Evolutionary conservation across 2,113 vertebrate genomes (phyloP), one percentile per base, ranked within the genome.

Genomic region (Oreochromis aureus): DNA sequence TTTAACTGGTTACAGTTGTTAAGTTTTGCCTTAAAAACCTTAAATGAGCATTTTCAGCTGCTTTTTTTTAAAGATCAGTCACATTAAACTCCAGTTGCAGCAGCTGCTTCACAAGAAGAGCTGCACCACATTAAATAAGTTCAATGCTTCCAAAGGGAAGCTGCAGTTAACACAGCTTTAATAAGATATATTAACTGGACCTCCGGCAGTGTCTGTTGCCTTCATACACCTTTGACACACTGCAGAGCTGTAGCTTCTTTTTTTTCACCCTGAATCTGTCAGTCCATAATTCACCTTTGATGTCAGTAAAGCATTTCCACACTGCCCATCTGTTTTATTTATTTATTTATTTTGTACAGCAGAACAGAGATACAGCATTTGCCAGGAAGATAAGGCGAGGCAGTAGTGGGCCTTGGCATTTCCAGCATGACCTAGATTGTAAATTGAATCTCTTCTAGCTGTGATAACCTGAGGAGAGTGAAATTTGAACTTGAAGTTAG

Each of bases 391-490:
- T 91, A 80, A 87, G 83, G 44, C 30, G 13, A 24, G 59, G 86
- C 76, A 24, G 76, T 34, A 22, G 36, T 3, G 7, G 86, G 79
- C 82, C 63, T 84, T 39, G 59, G 79, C 86, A 76, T 88, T 88
- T 83, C 58, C 41, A 63, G 39, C 76, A 10, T 92, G 91, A 91
- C 87, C 92, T 86, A 92, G 80, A 91, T 91, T 87, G 86, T 80
- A 78, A 88, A 90, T 79, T 44, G 82, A 92, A 89, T 92, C 89
- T 82, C 6, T 44, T 89, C 61, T 24, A 19, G 61, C 69, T 13
- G 22, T 73, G 87, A 91, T 87, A 86, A 81, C 86, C 76, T 4
- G 1, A 27, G 54, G 54, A 81, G 53, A 54, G 79, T 78, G 30
- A 80, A 46, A 90, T 81, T 8, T 86, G 56, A 86, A 83, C 46